Evolutionary conservation across 2,113 vertebrate species (phyloP).

Genomic region (Tinamus guttatus): DNA sequence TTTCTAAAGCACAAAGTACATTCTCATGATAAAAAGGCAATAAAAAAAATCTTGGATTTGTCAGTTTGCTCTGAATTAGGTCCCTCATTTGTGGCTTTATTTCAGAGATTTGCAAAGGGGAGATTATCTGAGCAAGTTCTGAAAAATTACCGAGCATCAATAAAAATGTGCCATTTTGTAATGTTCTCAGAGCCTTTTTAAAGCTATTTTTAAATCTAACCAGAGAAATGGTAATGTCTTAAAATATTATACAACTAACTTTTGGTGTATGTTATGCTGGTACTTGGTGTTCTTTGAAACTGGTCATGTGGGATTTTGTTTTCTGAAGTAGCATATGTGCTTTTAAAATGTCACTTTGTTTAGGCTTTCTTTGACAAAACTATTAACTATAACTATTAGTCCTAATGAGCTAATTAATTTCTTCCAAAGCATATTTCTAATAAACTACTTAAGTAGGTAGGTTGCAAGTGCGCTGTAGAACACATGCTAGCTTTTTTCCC

Average conservation of each 20-base stretch:
- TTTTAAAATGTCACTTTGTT: conserved; percentile 33
- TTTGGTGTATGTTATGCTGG: not conserved
- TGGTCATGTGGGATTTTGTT: conserved; percentile 11
- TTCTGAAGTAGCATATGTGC: conserved; percentile 30
- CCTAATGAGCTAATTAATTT: conserved; percentile 63
- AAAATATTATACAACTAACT: not conserved
- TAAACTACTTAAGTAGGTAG: conserved; percentile 22
- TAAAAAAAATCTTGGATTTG: not conserved
- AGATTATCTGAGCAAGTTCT: not conserved
- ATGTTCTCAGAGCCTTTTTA: not conserved
- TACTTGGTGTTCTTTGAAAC: conserved; percentile 12
- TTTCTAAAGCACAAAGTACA: not conserved
- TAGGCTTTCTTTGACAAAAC: too few species aligned
- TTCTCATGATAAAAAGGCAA: not conserved
- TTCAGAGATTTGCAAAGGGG: not conserved
- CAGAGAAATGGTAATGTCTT: not conserved
- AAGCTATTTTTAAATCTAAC: not conserved
- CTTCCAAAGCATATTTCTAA: conserved; percentile 36
- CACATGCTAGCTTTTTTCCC: not conserved
- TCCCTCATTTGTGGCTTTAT: not conserved
- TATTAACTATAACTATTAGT: not conserved
- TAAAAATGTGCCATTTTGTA: not conserved
- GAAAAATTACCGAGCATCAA: not conserved
- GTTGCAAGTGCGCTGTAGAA: not conserved
- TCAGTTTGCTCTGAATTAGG: not conserved